phyloP scores from a whole-genome alignment of 1,140 invertebrate species.

The Cherax destructor region DNA sequence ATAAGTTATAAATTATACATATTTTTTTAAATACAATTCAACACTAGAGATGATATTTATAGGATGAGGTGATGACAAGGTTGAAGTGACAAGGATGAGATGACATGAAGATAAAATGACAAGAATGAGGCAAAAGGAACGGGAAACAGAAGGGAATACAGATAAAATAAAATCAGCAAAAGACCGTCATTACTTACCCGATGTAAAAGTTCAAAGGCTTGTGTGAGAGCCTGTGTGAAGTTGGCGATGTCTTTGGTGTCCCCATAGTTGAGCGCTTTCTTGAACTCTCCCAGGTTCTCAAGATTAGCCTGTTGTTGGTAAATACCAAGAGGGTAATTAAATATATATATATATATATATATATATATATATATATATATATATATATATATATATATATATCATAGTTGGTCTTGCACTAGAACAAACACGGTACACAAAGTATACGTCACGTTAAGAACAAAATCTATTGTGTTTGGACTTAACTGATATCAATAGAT shows the following conservation, averaged over 20 bases:
- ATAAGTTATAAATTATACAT: too few relatives aligned
- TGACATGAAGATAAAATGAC: too few relatives aligned
- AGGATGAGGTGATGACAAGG: too few relatives aligned
- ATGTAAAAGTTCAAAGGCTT: conserved; percentile 91
- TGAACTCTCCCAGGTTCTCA: conserved; percentile 90
- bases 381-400: not conserved
- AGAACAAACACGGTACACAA: too few relatives aligned
- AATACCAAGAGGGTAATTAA: not conserved
- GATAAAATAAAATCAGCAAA: not conserved
- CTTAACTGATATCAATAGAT: too few relatives aligned
- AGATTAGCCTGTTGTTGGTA: conserved; percentile 83
- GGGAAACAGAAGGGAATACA: conserved; percentile 6
- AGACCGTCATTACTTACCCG: conserved; percentile 77
- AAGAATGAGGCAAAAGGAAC: not conserved
- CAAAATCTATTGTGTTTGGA: too few relatives aligned
- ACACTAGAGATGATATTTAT: too few relatives aligned
- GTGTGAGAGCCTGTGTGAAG: conserved; percentile 91
- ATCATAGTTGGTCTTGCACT: too few relatives aligned
- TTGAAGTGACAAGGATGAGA: too few relatives aligned
- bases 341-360: not conserved
- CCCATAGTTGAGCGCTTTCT: conserved; percentile 80
- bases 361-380: not conserved
- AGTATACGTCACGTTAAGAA: too few relatives aligned
- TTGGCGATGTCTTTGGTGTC: conserved; percentile 93
- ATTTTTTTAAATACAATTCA: too few relatives aligned